Evolutionary conservation across 2,888 invertebrate species (phyloP).

Genomic region (Cosmorhoe ocellata): DNA sequence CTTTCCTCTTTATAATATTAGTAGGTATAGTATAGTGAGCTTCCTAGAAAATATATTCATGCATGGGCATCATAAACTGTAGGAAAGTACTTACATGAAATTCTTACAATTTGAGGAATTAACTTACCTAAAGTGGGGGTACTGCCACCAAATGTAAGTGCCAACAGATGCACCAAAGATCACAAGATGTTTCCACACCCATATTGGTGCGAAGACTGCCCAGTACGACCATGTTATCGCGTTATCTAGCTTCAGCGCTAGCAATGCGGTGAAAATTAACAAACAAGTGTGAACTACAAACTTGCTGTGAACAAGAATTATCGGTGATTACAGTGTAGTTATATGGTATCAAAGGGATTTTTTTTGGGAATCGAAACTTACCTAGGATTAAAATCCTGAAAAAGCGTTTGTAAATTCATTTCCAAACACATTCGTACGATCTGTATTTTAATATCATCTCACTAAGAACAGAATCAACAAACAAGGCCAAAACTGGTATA

Average conservation of each 20-base stretch:
- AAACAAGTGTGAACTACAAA: conserved; percentile 97
- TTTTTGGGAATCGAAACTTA: conserved; percentile 52
- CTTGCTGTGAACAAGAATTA: conserved; percentile 88
- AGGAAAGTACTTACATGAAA: too few relatives aligned
- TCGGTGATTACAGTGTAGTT: conserved; percentile 9
- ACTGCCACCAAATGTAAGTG: conserved; percentile 97
- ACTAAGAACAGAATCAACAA: conserved; percentile 23
- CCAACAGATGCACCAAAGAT: conserved; percentile 95
- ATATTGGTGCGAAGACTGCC: conserved; percentile 97
- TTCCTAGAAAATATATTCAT: too few relatives aligned
- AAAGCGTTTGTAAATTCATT: conserved; percentile 94
- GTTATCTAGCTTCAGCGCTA: conserved; percentile 95
- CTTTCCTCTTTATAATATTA: too few relatives aligned
- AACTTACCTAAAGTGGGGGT: conserved; percentile 94
- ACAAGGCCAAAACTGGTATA: too few relatives aligned
- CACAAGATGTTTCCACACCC: conserved; percentile 98
- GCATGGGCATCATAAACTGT: too few relatives aligned
- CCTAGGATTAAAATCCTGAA: conserved; percentile 97
- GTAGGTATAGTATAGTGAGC: too few relatives aligned
- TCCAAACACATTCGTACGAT: conserved; percentile 70
- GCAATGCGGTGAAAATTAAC: conserved; percentile 93
- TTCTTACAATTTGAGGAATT: too few relatives aligned
- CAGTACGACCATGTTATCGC: conserved; percentile 96
- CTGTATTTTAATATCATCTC: conserved; percentile 50
- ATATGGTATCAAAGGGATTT: neutral